phyloP scores from a whole-genome alignment of 2,113 vertebrate genomes.

The Trematomus loennbergii region DNA sequence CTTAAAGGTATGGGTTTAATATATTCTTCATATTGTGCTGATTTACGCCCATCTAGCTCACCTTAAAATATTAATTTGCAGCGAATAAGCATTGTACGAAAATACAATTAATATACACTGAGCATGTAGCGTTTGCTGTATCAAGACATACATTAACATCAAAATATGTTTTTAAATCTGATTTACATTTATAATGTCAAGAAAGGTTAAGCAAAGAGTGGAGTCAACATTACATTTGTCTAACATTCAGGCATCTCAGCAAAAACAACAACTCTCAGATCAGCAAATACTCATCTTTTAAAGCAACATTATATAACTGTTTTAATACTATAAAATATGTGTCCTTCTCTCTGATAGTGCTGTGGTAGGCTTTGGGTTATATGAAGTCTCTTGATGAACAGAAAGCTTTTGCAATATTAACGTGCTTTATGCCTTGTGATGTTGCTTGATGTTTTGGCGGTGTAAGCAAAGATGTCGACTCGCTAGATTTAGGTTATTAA shows the following conservation, averaged over 20 bases:
- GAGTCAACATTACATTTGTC: constrained; percentile 67
- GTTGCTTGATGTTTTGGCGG: too few relatives aligned
- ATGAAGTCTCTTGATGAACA: too few relatives aligned
- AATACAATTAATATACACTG: constrained; percentile 71
- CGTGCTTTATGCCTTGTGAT: too few relatives aligned
- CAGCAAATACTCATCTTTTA: neutral
- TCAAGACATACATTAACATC: constrained; percentile 70
- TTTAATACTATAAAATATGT: too few relatives aligned
- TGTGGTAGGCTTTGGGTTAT: too few relatives aligned
- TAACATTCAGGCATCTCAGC: constrained; percentile 73
- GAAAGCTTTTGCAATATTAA: too few relatives aligned
- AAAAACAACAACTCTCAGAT: constrained; percentile 11
- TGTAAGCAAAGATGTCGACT: too few relatives aligned
- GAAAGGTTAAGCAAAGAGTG: constrained; percentile 58
- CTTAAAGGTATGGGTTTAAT: neutral
- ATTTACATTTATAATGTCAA: constrained; percentile 62
- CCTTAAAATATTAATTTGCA: constrained; percentile 50
- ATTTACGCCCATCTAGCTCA: constrained; percentile 33
- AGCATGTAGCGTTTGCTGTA: constrained; percentile 51
- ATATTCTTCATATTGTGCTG: constrained; percentile 11
- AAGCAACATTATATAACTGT: neutral
- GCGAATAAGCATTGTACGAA: constrained; percentile 72
- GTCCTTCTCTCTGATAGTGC: too few relatives aligned
- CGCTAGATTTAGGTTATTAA: too few relatives aligned
- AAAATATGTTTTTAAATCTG: constrained; percentile 69